Percentiles rank a stretch among this genome's conserved stretches.
Evolutionary conservation across 2,113 vertebrate genomes (phyloP).

Genomic region (Dromas ardeola): DNA sequence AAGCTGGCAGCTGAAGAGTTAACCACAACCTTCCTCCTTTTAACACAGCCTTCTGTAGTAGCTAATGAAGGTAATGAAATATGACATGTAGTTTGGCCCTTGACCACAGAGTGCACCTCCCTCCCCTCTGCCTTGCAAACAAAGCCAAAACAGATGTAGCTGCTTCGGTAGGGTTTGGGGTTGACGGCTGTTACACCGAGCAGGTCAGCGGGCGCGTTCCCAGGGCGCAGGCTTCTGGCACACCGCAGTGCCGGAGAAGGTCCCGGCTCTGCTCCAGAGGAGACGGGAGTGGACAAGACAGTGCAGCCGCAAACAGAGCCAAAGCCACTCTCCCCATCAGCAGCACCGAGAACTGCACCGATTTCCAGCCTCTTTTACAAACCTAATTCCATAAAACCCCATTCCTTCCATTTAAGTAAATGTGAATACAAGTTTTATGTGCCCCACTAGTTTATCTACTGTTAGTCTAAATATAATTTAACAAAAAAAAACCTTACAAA

Average conservation of each 20-base stretch:
- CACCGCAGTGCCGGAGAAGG: background rate
- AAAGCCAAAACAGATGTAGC: constrained; percentile 83
- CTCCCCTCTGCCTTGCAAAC: constrained; percentile 73
- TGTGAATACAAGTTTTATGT: rapidly evolving
- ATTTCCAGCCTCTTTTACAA: background rate
- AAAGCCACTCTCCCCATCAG: background rate
- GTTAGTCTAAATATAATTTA: background rate
- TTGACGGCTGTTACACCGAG: constrained; percentile 65
- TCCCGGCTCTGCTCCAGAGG: background rate
- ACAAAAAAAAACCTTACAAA: background rate
- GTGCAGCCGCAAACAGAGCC: background rate
- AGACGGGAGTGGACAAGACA: background rate
- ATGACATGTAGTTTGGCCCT: constrained; percentile 83
- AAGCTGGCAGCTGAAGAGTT: constrained; percentile 69
- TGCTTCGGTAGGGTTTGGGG: constrained; percentile 65
- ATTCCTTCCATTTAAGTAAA: rapidly evolving
- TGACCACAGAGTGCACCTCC: constrained; percentile 78
- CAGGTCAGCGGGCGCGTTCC: constrained; percentile 58
- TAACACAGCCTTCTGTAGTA: constrained; percentile 75
- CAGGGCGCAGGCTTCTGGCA: constrained; percentile 50
- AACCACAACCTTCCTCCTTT: constrained; percentile 65
- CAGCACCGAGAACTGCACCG: rapidly evolving
- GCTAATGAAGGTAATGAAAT: constrained; percentile 86
- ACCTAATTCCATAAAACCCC: background rate
- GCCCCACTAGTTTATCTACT: background rate